Base-by-base conservation (phyloP, 2,888 invertebrate genomes). In the Norana najaformis region DNA sequence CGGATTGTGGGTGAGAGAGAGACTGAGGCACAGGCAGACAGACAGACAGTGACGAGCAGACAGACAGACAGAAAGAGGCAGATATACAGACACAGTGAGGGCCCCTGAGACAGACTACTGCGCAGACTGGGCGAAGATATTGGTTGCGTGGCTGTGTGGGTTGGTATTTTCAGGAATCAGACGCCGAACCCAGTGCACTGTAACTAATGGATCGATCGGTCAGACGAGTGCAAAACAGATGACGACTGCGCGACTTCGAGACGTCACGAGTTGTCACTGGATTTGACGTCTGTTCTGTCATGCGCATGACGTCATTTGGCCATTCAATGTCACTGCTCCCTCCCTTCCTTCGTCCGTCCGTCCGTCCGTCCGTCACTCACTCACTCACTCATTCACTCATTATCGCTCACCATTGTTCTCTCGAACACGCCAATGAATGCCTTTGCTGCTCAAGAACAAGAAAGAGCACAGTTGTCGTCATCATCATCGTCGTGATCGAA, bases 141-240 rank as follows among this genome's bases (percentile, higher is more conserved):
- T 69, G 14, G n/a, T n/a, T n/a, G 69, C 30, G 30, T n/a, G 8
- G 30, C 11, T 69, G 30, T 30, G 69, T 69, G 8, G 30, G 11
- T 69, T n/a, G 69, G n/a, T n/a, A 69, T 69, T n/a, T n/a, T n/a
- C n/a, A n/a, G 69, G 69, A n/a, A 69, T 69, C 30, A 69, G 69
- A n/a, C 69, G 69, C n/a, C n/a, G 69, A 69, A 69, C 69, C 69
- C 69, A n/a, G 1, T 30, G 69, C 69, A 13, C n/a, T 69, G 30
- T 1, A n/a, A n/a, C 1, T 23, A n/a, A 69, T 69, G 69, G 69
- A 69, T 69, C 69, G 69, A 69, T 69, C 30, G 8, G 3, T 8
- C 69, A n/a, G 30, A 69, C 11, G 30, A n/a, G 69, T 69, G 69
- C 69, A 69, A 69, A 69, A 1, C 69, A n/a, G n/a, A 69, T 30